Percentiles rank a stretch among this genome's conserved stretches.
These are phyloP conservation scores for Epirrhoe alternata DNA, from an alignment of 2,888 invertebrate genomes.

Conservation along the genomic window DNA sequence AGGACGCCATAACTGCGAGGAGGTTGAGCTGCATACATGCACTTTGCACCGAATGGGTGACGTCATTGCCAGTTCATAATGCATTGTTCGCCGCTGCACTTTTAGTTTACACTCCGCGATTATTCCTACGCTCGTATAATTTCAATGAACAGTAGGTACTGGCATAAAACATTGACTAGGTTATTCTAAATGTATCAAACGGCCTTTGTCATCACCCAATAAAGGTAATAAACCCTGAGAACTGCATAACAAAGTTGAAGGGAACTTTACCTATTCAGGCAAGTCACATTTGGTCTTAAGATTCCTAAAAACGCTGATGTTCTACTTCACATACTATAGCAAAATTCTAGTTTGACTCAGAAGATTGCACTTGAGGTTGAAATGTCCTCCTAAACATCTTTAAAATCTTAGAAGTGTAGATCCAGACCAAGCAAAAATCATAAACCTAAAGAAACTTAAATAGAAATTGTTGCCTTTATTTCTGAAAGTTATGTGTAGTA, in stretches of 20 bases:
- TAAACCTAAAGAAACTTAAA: too few species aligned
- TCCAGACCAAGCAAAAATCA: too few species aligned
- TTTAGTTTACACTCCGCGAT: constrained; percentile 59
- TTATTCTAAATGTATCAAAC: neutral
- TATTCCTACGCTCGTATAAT: constrained; percentile 26
- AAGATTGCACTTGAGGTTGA: neutral
- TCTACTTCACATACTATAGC: neutral
- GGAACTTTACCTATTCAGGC: neutral
- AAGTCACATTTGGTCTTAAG: neutral
- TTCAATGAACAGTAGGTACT: neutral
- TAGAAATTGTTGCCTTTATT: too few species aligned
- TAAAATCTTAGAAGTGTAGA: too few species aligned
- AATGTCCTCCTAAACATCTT: too few species aligned
- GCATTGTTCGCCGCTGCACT: constrained; percentile 78
- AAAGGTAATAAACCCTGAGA: constrained; percentile 2
- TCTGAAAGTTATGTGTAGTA: too few species aligned
- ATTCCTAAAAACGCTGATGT: neutral
- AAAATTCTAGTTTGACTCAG: neutral
- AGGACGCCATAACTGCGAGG: constrained; percentile 76
- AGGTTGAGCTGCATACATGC: constrained; percentile 81
- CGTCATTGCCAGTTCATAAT: constrained; percentile 69
- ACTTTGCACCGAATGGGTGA: constrained; percentile 84
- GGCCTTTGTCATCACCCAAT: neutral
- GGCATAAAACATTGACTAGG: neutral
- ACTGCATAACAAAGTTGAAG: constrained; percentile 7